phyloP scores from a whole-genome alignment of 2,888 invertebrate species.

The Pediacus dermestoides region DNA sequence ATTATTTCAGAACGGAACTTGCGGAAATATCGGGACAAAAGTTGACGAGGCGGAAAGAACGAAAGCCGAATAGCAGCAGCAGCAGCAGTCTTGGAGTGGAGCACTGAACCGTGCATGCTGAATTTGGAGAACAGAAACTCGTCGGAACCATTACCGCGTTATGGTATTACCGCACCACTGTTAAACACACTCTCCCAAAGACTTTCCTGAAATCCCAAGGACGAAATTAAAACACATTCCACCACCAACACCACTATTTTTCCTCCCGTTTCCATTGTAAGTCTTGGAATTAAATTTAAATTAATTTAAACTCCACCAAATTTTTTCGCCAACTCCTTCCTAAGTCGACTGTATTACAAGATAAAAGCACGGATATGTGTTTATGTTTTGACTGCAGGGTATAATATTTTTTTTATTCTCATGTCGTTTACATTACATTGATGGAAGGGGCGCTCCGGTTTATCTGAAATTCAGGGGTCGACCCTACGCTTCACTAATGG shows the following conservation, averaged over 20 bases:
- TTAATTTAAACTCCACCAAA: too few relatives aligned
- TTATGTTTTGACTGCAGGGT: not conserved
- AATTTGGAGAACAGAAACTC: slow-evolving; percentile 25
- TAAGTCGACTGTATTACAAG: too few relatives aligned
- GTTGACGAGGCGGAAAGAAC: slow-evolving; percentile 50
- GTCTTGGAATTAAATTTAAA: too few relatives aligned
- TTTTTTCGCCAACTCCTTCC: too few relatives aligned
- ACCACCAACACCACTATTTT: slow-evolving; percentile 3
- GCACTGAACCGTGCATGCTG: slow-evolving; percentile 32
- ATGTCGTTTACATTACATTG: slow-evolving; percentile 28
- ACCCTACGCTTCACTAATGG: slow-evolving; percentile 41
- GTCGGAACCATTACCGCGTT: slow-evolving; percentile 35
- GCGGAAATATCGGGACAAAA: slow-evolving; percentile 48
- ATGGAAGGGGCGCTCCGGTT: slow-evolving; percentile 27
- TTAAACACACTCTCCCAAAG: slow-evolving; percentile 29
- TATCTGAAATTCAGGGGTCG: slow-evolving; percentile 26
- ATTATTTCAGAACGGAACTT: slow-evolving; percentile 46
- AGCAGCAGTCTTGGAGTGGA: slow-evolving; percentile 31
- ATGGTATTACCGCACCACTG: slow-evolving; percentile 34
- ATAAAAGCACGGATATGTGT: too few relatives aligned
- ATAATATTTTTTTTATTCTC: slow-evolving; percentile 26
- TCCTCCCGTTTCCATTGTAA: too few relatives aligned
- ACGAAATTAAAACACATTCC: slow-evolving; percentile 15
- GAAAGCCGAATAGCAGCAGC: slow-evolving; percentile 36
- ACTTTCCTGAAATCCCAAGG: slow-evolving; percentile 28